A percentile compares a stretch with the other conserved stretches of the same genome.
phyloP scores from a whole-genome alignment of 2,113 vertebrate genomes.

The Cyanistes caeruleus region DNA sequence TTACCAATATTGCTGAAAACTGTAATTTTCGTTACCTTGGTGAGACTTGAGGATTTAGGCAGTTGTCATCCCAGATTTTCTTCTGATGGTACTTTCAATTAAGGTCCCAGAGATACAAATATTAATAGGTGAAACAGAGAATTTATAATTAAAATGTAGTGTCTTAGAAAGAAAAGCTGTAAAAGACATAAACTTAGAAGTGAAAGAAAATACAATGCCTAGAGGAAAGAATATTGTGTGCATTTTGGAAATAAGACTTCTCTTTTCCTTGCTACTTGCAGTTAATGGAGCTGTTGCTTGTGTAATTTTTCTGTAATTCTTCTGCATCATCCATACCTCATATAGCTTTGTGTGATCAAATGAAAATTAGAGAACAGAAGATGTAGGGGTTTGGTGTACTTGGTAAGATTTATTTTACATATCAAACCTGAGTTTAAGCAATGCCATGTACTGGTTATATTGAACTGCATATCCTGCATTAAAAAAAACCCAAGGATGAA shows the following conservation, averaged over 20 bases:
- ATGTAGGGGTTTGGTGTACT: background rate
- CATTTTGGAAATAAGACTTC: background rate
- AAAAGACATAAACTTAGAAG: background rate
- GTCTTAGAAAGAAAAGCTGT: background rate
- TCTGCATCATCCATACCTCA: background rate
- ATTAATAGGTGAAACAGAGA: background rate
- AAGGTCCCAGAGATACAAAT: background rate
- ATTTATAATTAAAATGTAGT: background rate
- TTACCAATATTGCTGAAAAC: background rate
- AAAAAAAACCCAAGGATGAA: background rate
- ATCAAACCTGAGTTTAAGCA: background rate
- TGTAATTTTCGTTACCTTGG: background rate
- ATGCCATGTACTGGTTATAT: background rate
- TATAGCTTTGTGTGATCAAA: background rate
- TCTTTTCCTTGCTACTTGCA: background rate
- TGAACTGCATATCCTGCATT: background rate
- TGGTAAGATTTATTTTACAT: background rate
- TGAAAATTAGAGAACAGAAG: background rate
- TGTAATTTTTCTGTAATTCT: background rate
- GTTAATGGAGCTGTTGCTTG: background rate
- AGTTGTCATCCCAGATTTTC: background rate
- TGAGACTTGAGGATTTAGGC: background rate
- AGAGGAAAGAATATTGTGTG: background rate
- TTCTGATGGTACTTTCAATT: background rate
- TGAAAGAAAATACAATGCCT: background rate